Percentiles rank a stretch among this genome's conserved stretches.
phyloP scores from a whole-genome alignment of 2,888 invertebrate species.

The Nipponacmea schrenckii region DNA sequence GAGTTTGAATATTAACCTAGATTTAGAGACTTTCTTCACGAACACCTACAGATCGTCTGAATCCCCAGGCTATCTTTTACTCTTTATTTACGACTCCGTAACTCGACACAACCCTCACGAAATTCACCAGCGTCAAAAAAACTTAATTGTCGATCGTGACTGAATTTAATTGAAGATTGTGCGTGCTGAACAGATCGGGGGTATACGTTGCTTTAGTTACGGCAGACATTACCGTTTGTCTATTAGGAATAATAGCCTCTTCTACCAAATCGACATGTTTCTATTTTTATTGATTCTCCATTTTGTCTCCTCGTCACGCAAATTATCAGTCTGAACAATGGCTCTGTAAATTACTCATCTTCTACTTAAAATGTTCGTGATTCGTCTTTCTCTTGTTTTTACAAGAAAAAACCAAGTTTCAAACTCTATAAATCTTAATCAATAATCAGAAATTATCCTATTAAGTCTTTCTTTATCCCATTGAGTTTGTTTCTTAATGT shows the following conservation, averaged over 20 bases:
- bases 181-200: conserved; percentile 2
- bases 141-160: background rate
- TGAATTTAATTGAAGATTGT: background rate
- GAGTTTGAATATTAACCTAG: no score
- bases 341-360: background rate
- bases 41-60: no score
- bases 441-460: no score
- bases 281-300: conserved; percentile 4
- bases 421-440: no score
- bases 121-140: background rate
- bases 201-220: conserved; percentile 7
- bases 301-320: conserved; percentile 7
- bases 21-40: no score
- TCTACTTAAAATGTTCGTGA: no score
- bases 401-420: no score
- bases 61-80: no score
- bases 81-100: conserved; percentile 4
- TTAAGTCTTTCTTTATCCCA: no score
- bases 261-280: conserved; percentile 1
- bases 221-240: conserved; percentile 7
- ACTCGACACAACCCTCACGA: background rate
- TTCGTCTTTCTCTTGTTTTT: no score
- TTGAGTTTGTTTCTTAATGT: no score
- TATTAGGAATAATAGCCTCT: background rate
- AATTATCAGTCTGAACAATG: background rate